Conservation (phyloP, 2,797 vertebrate genomes). For the Eutrigla gurnardus region DNA sequence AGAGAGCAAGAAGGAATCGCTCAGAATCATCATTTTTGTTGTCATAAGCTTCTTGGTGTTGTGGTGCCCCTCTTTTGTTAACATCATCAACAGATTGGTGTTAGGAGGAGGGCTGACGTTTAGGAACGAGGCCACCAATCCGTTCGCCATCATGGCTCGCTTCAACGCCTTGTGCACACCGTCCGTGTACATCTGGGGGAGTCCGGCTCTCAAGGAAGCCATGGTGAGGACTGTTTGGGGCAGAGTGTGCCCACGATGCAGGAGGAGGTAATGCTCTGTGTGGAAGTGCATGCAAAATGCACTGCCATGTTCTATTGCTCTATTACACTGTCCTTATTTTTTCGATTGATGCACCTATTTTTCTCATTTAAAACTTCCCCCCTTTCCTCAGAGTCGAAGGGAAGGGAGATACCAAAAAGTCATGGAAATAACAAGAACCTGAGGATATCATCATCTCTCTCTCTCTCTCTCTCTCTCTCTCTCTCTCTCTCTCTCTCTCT, state of each 20-base stretch:
- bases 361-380: not conserved
- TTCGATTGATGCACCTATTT: too few relatives aligned
- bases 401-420: not conserved
- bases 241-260: slow-evolving; percentile 58
- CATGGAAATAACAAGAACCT: slow-evolving; percentile 1
- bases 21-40: slow-evolving; percentile 79
- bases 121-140: slow-evolving; percentile 73
- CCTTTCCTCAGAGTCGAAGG: not conserved
- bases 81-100: slow-evolving; percentile 63
- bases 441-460: too few relatives aligned
- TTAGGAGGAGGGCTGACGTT: slow-evolving; percentile 46
- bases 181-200: slow-evolving; percentile 75
- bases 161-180: slow-evolving; percentile 72
- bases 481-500: not conserved
- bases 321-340: too few relatives aligned
- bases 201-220: slow-evolving; percentile 70
- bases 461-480: too few relatives aligned
- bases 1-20: slow-evolving; percentile 71
- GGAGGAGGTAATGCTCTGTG: slow-evolving; percentile 41
- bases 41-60: slow-evolving; percentile 77
- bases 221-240: slow-evolving; percentile 60
- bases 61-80: slow-evolving; percentile 74
- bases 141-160: slow-evolving; percentile 72
- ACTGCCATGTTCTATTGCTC: not conserved
- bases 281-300: not conserved